phyloP scores from a whole-genome alignment of 2,797 vertebrate genomes.

The Allobates femoralis region DNA sequence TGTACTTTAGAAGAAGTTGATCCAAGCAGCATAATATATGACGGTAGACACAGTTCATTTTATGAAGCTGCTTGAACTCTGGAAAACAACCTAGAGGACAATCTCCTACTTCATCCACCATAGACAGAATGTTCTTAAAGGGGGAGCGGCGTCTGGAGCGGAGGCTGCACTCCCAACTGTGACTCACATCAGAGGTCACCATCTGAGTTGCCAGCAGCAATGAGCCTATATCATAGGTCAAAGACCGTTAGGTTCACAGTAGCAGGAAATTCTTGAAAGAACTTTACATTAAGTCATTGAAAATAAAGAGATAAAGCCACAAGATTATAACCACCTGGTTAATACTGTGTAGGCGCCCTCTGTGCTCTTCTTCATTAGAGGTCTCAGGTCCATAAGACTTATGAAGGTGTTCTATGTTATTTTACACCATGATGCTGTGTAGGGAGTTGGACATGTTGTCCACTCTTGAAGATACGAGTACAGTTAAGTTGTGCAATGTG shows the following conservation, averaged over 20 bases:
- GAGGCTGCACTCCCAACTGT: not conserved
- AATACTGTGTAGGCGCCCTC: not conserved
- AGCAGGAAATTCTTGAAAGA: not conserved
- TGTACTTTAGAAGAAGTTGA: not conserved
- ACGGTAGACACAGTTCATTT: not conserved
- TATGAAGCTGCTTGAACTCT: slow-evolving; percentile 7
- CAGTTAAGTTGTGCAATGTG: too few relatives aligned
- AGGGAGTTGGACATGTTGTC: too few relatives aligned
- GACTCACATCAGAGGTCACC: not conserved
- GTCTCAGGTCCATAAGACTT: too few relatives aligned
- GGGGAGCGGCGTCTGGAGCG: not conserved
- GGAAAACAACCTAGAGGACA: not conserved
- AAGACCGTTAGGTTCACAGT: slow-evolving; percentile 5
- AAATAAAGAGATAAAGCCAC: not conserved
- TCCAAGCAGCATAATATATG: not conserved
- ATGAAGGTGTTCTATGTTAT: too few relatives aligned
- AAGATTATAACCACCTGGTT: not conserved
- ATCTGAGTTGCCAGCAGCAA: slow-evolving; percentile 5
- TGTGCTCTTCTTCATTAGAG: too few relatives aligned
- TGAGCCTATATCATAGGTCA: slow-evolving; percentile 30
- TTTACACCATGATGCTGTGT: too few relatives aligned
- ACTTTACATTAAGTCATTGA: not conserved
- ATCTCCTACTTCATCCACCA: not conserved
- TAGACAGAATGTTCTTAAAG: not conserved
- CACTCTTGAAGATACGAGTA: too few relatives aligned